Conservation (phyloP, 2,888 invertebrate genomes). For the Amphipoea lucens region DNA sequence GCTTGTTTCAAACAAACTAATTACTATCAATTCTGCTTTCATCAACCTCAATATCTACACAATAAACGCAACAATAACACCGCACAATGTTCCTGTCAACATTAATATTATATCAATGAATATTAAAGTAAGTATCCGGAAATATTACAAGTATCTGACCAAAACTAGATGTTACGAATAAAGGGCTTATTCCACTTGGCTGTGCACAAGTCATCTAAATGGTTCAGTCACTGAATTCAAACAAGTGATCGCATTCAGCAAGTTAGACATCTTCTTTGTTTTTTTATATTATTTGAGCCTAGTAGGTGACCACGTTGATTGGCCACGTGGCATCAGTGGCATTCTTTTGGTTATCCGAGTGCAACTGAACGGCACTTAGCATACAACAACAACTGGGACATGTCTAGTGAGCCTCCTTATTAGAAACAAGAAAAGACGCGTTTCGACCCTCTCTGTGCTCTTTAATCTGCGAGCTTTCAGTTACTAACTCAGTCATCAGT, state of each 20-base stretch:
- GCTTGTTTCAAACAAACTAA: conserved; percentile 18
- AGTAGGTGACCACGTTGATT: background rate
- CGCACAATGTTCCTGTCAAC: conserved; percentile 47
- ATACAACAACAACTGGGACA: background rate
- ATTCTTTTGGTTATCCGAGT: background rate
- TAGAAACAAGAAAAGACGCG: background rate
- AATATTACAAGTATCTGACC: conserved; percentile 30
- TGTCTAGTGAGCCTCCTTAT: background rate
- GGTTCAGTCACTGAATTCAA: background rate
- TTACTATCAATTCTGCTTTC: conserved; percentile 26
- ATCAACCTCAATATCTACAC: conserved; percentile 28
- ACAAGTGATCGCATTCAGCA: background rate
- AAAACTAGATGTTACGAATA: conserved; percentile 51
- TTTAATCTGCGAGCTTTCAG: background rate
- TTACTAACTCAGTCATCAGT: background rate
- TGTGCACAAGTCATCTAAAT: background rate
- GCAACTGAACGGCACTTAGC: background rate
- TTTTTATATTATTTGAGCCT: background rate
- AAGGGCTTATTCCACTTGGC: background rate
- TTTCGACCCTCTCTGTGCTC: background rate
- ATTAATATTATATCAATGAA: conserved; percentile 56
- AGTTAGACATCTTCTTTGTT: background rate
- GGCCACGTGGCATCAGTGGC: no score
- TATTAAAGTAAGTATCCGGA: conserved; percentile 51
- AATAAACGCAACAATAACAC: conserved; percentile 38